Evolutionary conservation across 2,113 vertebrate species (phyloP), one percentile per base, ranked within the genome.

Genomic region (Lontra canadensis): DNA sequence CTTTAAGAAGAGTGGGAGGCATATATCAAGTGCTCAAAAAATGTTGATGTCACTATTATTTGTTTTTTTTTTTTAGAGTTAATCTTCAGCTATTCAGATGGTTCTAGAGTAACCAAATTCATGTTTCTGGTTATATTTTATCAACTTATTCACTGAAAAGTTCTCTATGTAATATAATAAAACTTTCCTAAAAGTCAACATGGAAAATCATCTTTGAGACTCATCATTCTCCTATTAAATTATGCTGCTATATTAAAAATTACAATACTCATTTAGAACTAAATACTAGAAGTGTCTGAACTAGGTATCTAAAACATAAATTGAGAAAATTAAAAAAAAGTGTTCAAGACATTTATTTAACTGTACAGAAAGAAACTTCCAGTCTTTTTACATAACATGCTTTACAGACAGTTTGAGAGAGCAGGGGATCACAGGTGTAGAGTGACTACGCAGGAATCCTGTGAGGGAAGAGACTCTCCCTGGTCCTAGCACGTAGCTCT

Each of bases 401-500:
- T 61, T 89, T 69, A 42, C 87, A 78, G 26, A 44, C 8, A 74
- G 25, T 82, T 44, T 52, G 76, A 82, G 57, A 65, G 3, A 65
- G 23, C 67, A 88, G 8, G 65, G 36, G 18, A 25, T 10, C 7
- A 49, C 49, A 49, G 18, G 65, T 15, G 15, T 20, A 65, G 34
- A 65, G 20, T 4, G n/a, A 74, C 21, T n/a, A 26, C 7, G 34
- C 18, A 39, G 10, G 57, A 10, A 57, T 29, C 17, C 55, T 21
- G 47, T 23, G 63, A 47, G 57, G 44, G 36, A 67, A 23, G 2
- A 4, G 44, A 23, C 8, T 9, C 21, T 18, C 8, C 4, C 5
- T 71, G 17, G 3, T 15, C 67, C 67, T 14, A 18, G 25, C 3
- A 5, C 6, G 1, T 4, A 18, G 2, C 39, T 69, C 2, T n/a